phyloP scores from a whole-genome alignment of 2,888 invertebrate genomes.

The Campoletis raptor region DNA sequence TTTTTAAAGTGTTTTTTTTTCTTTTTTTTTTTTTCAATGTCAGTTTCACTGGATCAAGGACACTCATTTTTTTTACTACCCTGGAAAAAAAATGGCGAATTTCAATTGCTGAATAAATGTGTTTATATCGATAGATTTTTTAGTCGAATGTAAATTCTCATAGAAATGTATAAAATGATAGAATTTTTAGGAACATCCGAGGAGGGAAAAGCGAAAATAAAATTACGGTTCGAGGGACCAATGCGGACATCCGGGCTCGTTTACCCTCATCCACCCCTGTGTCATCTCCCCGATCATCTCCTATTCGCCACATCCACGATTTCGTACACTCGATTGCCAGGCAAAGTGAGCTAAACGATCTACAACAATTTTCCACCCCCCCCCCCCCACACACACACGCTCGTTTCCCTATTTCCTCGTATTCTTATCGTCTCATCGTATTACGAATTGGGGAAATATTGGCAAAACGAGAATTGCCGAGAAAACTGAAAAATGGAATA shows the following conservation, averaged over 20 bases:
- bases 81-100: neutral
- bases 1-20: neutral
- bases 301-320: slow-evolving; percentile 14
- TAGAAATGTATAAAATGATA: neutral
- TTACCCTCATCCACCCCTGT: slow-evolving; percentile 32
- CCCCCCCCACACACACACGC: slow-evolving; percentile 38
- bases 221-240: slow-evolving; percentile 69
- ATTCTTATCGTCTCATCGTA: slow-evolving; percentile 61
- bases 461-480: slow-evolving; percentile 62
- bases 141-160: neutral
- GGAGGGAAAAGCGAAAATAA: slow-evolving; percentile 57
- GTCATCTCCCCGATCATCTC: slow-evolving; percentile 41
- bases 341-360: slow-evolving; percentile 25
- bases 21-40: neutral
- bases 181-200: slow-evolving; percentile 2
- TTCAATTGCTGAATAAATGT: neutral
- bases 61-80: slow-evolving; percentile 6
- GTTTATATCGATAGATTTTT: neutral
- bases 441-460: slow-evolving; percentile 73
- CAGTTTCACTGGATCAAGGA: slow-evolving; percentile 4
- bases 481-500: slow-evolving; percentile 58
- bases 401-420: slow-evolving; percentile 46
- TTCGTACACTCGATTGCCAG: slow-evolving; percentile 26
- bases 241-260: slow-evolving; percentile 44
- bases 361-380: slow-evolving; percentile 48